Evolutionary conservation across 2,797 vertebrate species (phyloP), one percentile per base, ranked within the genome.

Genomic region (Leuciscus waleckii): DNA sequence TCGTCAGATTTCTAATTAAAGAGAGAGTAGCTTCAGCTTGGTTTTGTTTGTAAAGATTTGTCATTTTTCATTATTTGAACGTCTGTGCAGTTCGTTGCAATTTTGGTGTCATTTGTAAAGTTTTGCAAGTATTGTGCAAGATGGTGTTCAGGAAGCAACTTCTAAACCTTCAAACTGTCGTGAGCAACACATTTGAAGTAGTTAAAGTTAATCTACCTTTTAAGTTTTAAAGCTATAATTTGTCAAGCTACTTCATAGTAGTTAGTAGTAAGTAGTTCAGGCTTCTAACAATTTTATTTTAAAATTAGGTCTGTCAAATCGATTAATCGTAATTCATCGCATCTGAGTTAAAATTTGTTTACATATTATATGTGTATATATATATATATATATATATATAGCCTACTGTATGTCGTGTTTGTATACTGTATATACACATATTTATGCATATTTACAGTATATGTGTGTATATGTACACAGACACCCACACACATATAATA

Each of bases 1-100:
- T 39, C 6, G 51, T 54, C 68, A 80, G 68, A 79, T 85, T 73
- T 79, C 21, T 58, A 71, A 37, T 74, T 65, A 74, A 82, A 70
- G 49, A 19, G 37, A 69, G 29, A 73, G 41, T 39, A 51, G 29
- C 26, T 75, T 81, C 49, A 85, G 84, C 56, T 87, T 84, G 69
- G 81, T 78, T 79, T 49, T 26, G n/a, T 70, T 56, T 54, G 1
- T 43, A 68, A 61, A 35, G 63, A 46, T 77, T 76, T 68, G 63
- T 68, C 46, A 56, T 41, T 29, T 54, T 67, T 75, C 43, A 49
- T 80, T 81, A 23, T 35, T 51, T 70, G 32, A 49, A 56, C 13
- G 26, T 69, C 14, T 39, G 63, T 56, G 67, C 65, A 78, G 71
- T 70, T 70, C 1, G 0, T 58, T 14, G 74, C 74, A 56, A 69